phyloP scores from a whole-genome alignment of 2,113 vertebrate species.

The Anthoscopus minutus region DNA sequence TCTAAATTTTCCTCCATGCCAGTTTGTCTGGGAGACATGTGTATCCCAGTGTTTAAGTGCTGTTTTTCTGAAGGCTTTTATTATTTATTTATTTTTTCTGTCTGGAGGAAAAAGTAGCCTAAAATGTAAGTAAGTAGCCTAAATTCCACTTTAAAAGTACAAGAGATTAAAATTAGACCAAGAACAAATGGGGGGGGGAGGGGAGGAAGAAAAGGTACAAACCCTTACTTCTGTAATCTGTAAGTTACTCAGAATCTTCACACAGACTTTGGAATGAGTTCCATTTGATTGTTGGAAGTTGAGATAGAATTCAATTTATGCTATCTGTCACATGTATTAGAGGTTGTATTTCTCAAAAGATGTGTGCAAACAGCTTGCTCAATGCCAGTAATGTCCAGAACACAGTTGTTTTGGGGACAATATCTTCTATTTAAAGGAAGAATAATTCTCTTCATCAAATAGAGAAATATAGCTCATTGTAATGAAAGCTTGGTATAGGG shows the following conservation, averaged over 20 bases:
- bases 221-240: not conserved
- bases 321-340: not conserved
- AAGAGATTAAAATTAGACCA: not conserved
- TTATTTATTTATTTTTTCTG: not conserved
- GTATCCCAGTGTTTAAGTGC: not conserved
- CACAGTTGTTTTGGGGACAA: not conserved
- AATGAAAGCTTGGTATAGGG: not conserved
- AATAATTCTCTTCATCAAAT: not conserved
- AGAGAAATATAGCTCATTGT: not conserved
- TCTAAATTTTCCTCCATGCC: not conserved
- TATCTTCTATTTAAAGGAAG: not conserved
- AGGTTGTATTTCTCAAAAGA: not conserved
- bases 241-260: not conserved
- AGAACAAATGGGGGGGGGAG: not conserved
- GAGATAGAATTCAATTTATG: not conserved
- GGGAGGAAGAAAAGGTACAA: not conserved
- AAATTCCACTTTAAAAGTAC: not conserved
- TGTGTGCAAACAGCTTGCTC: not conserved
- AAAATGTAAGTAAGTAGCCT: not conserved
- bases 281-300: not conserved
- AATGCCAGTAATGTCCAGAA: not conserved
- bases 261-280: not conserved
- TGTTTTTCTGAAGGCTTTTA: rapidly evolving
- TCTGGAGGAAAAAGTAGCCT: not conserved
- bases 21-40: not conserved